These are phyloP conservation scores for Plodia interpunctella DNA, from an alignment of 1,140 invertebrate species.

Conservation along the genomic window DNA sequence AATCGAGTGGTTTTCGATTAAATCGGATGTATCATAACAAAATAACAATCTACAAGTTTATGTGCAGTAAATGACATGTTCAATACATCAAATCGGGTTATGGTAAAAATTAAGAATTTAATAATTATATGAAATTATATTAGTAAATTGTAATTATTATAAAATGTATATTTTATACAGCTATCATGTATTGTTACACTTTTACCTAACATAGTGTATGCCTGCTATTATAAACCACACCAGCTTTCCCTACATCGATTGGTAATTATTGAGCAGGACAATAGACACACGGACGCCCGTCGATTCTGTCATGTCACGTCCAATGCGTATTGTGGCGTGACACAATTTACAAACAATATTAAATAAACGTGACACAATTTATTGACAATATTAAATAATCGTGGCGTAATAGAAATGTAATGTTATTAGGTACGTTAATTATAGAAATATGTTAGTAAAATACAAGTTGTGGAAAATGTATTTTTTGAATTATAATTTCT, in stretches of 20 bases:
- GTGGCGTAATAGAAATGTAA: neutral
- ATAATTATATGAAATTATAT: too few relatives aligned
- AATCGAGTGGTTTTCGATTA: too few relatives aligned
- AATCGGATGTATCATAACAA: too few relatives aligned
- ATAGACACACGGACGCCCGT: neutral
- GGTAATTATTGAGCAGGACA: conserved; percentile 4
- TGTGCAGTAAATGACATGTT: too few relatives aligned
- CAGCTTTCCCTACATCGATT: neutral
- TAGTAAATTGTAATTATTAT: neutral
- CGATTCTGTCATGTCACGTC: neutral
- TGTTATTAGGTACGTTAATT: neutral
- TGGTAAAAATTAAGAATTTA: too few relatives aligned
- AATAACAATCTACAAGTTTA: too few relatives aligned
- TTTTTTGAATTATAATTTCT: too few relatives aligned
- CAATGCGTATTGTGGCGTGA: conserved; percentile 3
- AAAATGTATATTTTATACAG: neutral
- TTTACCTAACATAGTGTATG: neutral
- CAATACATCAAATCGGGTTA: too few relatives aligned
- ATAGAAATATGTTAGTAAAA: too few relatives aligned
- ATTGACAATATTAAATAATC: neutral
- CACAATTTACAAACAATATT: neutral
- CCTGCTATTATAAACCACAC: neutral
- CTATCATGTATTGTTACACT: too few relatives aligned
- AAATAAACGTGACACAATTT: conserved; percentile 7
- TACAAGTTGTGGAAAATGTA: too few relatives aligned